Evolutionary conservation across 2,888 invertebrate species (phyloP), one percentile per base, ranked within the genome.

Genomic region (Melanophora roralis): DNA sequence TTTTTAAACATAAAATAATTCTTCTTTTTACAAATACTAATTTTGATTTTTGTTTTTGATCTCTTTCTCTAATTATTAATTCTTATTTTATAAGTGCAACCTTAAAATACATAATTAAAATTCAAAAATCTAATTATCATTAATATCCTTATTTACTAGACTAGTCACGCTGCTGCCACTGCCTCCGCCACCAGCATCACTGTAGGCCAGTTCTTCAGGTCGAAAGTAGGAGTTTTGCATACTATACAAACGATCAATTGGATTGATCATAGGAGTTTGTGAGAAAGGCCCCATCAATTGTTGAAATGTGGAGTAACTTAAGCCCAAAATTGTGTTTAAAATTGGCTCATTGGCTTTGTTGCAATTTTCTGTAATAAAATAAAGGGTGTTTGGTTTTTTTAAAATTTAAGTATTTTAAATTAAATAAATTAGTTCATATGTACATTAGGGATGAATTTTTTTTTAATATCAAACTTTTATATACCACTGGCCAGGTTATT

Each of bases 151-250:
- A 38, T 80, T 68, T 4, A 45, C 59, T 73, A 80, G 53, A 64
- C 64, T 76, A 51, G 62, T 21, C 23, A 62, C 59, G 5, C 32
- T 62, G 2, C 43, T 51, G 6, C 57, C 57, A 1, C 36, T 14
- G 1, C 27, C 60, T 1, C 78, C 73, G 8, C 65, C 78, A 68
- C 84, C 84, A 27, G 86, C 88, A 23, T 89, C 88, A 3, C 86
- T 84, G 36, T 87, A 89, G n/a, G 85, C 86, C 60, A 89, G 80
- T 73, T 92, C 92, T 78, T 92, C 92, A 32, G 91, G 91, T 82
- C 93, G 92, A 88, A 93, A 93, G 84, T 93, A 93, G 12, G 93
- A 92, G 84, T 91, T 93, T 85, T 93, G 93, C 93, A 93, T 93
- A 74, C 93, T 93, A 85, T 93, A 93, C 14, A 93, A 87, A 47